phyloP scores from a whole-genome alignment of 2,113 vertebrate genomes.

The Notechis scutatus region DNA sequence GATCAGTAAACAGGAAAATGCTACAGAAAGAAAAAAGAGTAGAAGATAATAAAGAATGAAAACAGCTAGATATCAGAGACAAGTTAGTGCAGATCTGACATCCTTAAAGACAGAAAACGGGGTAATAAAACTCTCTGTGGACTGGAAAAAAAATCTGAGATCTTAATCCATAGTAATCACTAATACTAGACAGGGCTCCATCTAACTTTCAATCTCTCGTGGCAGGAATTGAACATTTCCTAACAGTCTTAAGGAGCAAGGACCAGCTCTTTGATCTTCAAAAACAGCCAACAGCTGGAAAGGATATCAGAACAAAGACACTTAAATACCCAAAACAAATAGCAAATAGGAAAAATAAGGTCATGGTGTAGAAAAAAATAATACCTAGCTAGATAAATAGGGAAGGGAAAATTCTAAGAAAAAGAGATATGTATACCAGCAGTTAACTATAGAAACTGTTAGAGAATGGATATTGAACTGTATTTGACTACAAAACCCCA shows the following conservation, averaged over 20 bases:
- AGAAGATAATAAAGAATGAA: neutral
- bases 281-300: neutral
- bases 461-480: neutral
- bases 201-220: neutral
- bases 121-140: neutral
- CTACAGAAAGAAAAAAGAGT: neutral
- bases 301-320: neutral
- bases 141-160: neutral
- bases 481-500: neutral
- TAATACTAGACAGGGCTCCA: neutral
- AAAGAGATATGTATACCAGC: neutral
- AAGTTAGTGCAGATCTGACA: neutral
- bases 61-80: neutral
- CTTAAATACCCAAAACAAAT: neutral
- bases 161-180: neutral
- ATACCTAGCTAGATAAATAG: neutral
- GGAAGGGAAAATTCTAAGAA: neutral
- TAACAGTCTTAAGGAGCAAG: neutral
- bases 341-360: neutral
- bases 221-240: neutral
- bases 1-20: neutral
- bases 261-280: neutral
- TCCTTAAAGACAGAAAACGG: neutral
- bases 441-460: neutral
- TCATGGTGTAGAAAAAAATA: neutral